phyloP scores from a whole-genome alignment of 2,888 invertebrate species.

The Drosophila borborema region DNA sequence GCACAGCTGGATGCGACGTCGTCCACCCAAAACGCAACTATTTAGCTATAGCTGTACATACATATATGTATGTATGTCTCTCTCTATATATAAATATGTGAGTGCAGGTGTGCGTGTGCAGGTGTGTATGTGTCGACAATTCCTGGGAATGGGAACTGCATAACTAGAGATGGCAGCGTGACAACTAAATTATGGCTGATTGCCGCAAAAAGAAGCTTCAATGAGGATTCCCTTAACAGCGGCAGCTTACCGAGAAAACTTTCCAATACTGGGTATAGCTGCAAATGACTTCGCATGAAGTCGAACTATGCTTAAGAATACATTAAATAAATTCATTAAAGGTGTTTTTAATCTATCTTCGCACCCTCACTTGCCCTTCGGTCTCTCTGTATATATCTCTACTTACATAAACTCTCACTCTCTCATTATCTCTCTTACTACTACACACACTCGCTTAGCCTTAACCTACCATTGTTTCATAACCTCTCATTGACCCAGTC shows the following conservation, averaged over 20 bases:
- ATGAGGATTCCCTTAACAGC: background rate
- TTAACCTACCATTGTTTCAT: background rate
- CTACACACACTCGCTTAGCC: no score
- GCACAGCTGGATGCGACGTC: conserved; percentile 68
- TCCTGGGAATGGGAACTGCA: conserved; percentile 22
- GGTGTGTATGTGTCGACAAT: conserved; percentile 27
- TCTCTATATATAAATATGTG: background rate
- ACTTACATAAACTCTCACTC: no score
- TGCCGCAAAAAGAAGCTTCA: background rate
- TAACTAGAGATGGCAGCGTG: conserved; percentile 50
- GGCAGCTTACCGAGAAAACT: no score
- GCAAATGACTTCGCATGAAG: no score
- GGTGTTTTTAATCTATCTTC: no score
- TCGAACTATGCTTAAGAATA: no score
- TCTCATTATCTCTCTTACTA: background rate
- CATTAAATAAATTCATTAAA: no score
- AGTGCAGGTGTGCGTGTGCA: conserved; percentile 1
- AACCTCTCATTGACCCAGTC: background rate
- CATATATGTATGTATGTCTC: background rate
- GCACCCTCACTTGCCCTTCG: no score
- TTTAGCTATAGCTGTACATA: background rate
- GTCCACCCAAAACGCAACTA: conserved; percentile 38
- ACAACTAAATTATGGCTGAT: conserved; percentile 12
- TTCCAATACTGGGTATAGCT: background rate
- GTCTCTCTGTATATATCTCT: no score